Conservation (phyloP, 2,113 vertebrate species). For the Hypanus sabinus region DNA sequence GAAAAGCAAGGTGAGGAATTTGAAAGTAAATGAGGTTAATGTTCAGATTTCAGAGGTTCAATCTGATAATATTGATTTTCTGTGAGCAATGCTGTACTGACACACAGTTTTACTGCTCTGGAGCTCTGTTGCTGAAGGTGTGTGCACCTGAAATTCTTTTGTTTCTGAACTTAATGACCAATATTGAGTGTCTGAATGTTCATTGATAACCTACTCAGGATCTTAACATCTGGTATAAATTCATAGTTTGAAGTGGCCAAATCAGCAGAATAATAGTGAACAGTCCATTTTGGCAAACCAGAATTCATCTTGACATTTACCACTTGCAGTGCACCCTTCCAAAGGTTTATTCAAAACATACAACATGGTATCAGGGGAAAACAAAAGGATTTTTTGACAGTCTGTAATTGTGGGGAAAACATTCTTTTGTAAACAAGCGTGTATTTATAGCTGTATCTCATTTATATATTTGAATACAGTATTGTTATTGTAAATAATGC, state of each 20-base stretch:
- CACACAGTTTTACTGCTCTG: conserved; percentile 17
- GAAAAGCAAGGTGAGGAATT: not conserved
- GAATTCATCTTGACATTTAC: not conserved
- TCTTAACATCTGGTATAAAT: conserved; percentile 14
- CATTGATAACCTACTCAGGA: not conserved
- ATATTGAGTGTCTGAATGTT: conserved; percentile 22
- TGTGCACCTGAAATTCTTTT: conserved; percentile 1
- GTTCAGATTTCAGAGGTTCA: not conserved
- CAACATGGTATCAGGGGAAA: not conserved
- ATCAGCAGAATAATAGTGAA: not conserved
- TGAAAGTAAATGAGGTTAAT: not conserved
- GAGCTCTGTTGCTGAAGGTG: conserved; percentile 25
- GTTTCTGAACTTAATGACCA: conserved; percentile 13
- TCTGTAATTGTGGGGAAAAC: conserved; percentile 32
- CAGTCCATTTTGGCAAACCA: not conserved
- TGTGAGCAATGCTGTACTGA: not conserved
- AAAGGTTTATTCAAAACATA: conserved; percentile 27
- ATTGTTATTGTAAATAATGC: conserved; percentile 33
- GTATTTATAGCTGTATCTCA: conserved; percentile 30
- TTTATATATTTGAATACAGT: conserved; percentile 37
- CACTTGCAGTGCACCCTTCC: not conserved
- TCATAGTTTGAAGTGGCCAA: conserved; percentile 1
- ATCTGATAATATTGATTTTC: not conserved
- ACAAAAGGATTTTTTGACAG: conserved; percentile 5
- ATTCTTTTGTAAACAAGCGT: conserved; percentile 35